Evolutionary conservation across 2,113 vertebrate species (phyloP).

Genomic region (Ursus arctos): DNA sequence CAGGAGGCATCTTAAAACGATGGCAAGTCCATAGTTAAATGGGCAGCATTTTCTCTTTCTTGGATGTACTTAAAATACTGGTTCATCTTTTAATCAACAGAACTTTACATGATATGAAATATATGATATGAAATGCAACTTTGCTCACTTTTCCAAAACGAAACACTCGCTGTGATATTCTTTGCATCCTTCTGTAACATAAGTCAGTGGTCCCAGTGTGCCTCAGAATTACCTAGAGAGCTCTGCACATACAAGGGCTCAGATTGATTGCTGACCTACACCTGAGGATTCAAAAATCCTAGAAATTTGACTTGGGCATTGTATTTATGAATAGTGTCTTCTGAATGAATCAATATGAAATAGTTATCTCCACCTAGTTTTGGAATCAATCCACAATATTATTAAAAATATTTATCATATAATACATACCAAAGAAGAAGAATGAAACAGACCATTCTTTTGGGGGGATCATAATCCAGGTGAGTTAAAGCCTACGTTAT

Average conservation of each 20-base stretch:
- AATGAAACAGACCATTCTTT: neutral
- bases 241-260: neutral
- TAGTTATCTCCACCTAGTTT: neutral
- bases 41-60: slow-evolving; percentile 16
- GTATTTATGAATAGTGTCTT: neutral
- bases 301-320: neutral
- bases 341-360: slow-evolving; percentile 5
- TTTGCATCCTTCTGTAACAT: slow-evolving; percentile 82
- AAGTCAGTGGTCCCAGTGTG: neutral
- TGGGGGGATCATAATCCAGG: neutral
- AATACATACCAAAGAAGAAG: neutral
- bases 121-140: neutral
- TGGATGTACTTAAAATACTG: neutral
- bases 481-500: neutral
- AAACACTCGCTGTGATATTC: neutral
- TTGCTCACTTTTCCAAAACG: slow-evolving; percentile 27
- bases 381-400: neutral
- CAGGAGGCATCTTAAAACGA: neutral
- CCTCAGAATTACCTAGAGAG: neutral
- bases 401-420: neutral
- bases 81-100: neutral
- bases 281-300: neutral
- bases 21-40: neutral
- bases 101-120: neutral
- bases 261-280: neutral